A percentile compares a stretch with the other conserved stretches of the same genome.
phyloP scores from a whole-genome alignment of 2,113 vertebrate genomes.

The Toxotes chatareus region DNA sequence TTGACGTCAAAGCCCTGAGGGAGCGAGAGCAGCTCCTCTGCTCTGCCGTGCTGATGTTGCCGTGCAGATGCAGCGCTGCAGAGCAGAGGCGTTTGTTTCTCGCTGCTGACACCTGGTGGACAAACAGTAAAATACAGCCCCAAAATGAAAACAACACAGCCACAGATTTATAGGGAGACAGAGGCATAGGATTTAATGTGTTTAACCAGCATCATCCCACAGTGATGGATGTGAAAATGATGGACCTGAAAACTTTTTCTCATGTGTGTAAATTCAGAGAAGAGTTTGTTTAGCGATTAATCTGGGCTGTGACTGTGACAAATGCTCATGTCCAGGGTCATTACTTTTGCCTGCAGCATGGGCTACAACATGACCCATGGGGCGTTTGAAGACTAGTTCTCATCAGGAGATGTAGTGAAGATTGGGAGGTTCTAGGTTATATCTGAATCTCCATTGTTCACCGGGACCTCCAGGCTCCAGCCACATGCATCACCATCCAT shows the following conservation, averaged over 20 bases:
- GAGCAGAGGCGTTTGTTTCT: background rate
- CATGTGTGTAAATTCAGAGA: background rate
- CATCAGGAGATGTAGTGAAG: background rate
- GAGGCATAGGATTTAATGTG: background rate
- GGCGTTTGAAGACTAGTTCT: background rate
- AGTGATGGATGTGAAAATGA: background rate
- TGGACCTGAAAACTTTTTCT: background rate
- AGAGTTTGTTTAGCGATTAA: too few relatives aligned
- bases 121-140: background rate
- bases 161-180: background rate
- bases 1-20: constrained; percentile 67
- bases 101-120: constrained; percentile 54
- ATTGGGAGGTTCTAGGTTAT: background rate
- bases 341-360: background rate
- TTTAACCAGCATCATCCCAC: background rate
- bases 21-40: constrained; percentile 43
- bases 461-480: background rate
- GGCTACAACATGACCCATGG: background rate
- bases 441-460: background rate
- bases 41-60: constrained; percentile 54
- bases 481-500: background rate
- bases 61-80: constrained; percentile 29
- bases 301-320: background rate
- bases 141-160: background rate
- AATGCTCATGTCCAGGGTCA: background rate